Base-by-base conservation (phyloP, 1,140 invertebrate genomes). In the Aphelinus certus region DNA sequence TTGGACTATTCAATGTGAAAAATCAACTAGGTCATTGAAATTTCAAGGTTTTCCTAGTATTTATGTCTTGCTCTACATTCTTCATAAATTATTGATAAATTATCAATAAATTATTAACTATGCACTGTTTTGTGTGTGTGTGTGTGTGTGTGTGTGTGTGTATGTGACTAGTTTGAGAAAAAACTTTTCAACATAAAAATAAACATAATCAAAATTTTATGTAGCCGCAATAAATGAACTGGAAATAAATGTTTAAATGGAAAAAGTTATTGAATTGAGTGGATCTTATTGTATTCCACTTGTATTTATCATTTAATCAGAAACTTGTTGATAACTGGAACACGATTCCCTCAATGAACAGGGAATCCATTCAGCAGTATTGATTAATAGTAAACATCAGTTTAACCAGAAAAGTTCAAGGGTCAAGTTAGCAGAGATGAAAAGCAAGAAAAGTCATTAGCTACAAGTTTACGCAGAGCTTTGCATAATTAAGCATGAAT, bases 351-450 rank as follows among this genome's bases (percentile, higher is more conserved):
- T 75, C 43, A 75, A 75, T 75, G 73, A 75, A 75, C 61, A 69
- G 73, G 67, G 60, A 53, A 69, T 75, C 70, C 73, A 75, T 75
- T 75, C 60, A 75, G 66, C 66, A 75, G 73, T 75, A 69, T 75
- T 75, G 73, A 75, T 75, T 75, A 75, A 75, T 75, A 75, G 73
- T 75, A 75, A 70, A 69, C 73, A 69, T 64, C 67, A 64, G 53
- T 69, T 64, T 65, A 64, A 56, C 58, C 58, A 69, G 68, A 43
- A 75, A 75, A 75, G 73, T 75, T 75, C 73, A 75, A 75, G 67
- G 73, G 67, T 70, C 61, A 75, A 68, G n/a, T 47, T 57, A 70
- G 53, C n/a, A 65, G 53, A 43, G 48, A 61, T 66, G 49, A n/a
- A 9, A 56, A 48, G 64, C 10, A 1, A n/a, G 1, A 65, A 62